Evolutionary conservation across 2,888 invertebrate species (phyloP).

Genomic region (Clanis bilineata): DNA sequence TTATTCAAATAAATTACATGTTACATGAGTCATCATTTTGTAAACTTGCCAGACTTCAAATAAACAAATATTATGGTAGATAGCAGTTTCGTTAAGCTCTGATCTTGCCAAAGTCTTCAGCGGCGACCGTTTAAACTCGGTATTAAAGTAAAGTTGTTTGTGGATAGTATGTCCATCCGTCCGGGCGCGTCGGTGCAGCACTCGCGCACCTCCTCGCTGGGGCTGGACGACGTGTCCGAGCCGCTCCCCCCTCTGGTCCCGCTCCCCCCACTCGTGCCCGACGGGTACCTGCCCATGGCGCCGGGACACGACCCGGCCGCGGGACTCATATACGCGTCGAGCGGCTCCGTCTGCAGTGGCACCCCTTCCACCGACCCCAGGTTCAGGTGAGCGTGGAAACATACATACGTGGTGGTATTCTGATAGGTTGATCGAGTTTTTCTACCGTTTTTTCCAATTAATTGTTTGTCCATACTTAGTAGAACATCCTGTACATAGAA

Average conservation of each 20-base stretch:
- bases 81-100: no score
- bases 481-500: no score
- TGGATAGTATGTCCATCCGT: conserved; percentile 44
- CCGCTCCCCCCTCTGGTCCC: conserved; percentile 23
- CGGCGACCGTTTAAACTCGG: no score
- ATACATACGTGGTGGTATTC: background rate
- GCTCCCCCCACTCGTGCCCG: conserved; percentile 38
- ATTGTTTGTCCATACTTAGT: no score
- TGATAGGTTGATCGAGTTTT: no score
- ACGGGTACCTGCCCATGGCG: conserved; percentile 87
- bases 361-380: conserved; percentile 91
- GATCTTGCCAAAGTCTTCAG: no score
- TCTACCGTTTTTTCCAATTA: no score
- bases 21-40: no score
- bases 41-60: no score
- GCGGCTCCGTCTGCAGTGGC: conserved; percentile 89
- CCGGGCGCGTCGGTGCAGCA: conserved; percentile 72
- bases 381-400: conserved; percentile 65
- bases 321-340: conserved; percentile 80
- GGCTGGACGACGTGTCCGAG: conserved; percentile 38
- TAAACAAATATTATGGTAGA: no score
- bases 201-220: conserved; percentile 84
- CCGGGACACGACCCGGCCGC: conserved; percentile 61
- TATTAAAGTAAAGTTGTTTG: background rate
- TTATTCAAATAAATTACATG: no score